Base-by-base conservation (phyloP, 2,888 invertebrate genomes). In the Timema cristinae region DNA sequence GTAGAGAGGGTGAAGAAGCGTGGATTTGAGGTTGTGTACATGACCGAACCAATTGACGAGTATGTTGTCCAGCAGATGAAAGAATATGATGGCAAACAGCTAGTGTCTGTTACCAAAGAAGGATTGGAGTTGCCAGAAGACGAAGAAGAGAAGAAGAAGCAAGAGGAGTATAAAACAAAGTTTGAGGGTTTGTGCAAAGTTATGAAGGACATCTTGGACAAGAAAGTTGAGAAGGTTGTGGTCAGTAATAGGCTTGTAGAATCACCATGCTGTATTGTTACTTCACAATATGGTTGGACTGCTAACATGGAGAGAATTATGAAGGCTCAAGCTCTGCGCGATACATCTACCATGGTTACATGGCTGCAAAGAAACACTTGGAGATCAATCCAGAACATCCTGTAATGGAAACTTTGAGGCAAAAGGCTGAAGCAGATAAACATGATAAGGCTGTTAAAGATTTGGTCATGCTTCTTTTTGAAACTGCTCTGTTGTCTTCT, bases 281-380 rank as follows among this genome's bases (percentile, higher is more conserved):
- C 98, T 0, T 95, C 96, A 0, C 98, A 98, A 82, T 99, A 97
- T 80, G 99, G 98, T 68, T 99, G 98, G 99, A 95, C 98, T 0
- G 98, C 98, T 0, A 99, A 99, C 85, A 99, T 99, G 98, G 99
- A 99, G 82, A 91, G 99, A 74, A 99, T 99, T 84, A 99, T 99
- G 98, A 99, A 99, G 84, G 98, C 98, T 0, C 98, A 99, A 83
- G 98, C 98, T 59, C 89, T 99, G 13, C 88, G 98, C 50, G 98
- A 99, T 81, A 92, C 96, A 0, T 94, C 95, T n/a, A 98, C 98
- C 76, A 97, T 98, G 97, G 98, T 56, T 99, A 99, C 87, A 99
- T 99, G 98, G 94, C 98, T 1, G 98, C 98, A 76, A 99, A 99
- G 88, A 99, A 99, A 84, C 97, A 98, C 80, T 85, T 99, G 56